Evolutionary conservation across 2,113 vertebrate genomes (phyloP), one percentile per base, ranked within the genome.

Genomic region (Gopherus flavomarginatus): DNA sequence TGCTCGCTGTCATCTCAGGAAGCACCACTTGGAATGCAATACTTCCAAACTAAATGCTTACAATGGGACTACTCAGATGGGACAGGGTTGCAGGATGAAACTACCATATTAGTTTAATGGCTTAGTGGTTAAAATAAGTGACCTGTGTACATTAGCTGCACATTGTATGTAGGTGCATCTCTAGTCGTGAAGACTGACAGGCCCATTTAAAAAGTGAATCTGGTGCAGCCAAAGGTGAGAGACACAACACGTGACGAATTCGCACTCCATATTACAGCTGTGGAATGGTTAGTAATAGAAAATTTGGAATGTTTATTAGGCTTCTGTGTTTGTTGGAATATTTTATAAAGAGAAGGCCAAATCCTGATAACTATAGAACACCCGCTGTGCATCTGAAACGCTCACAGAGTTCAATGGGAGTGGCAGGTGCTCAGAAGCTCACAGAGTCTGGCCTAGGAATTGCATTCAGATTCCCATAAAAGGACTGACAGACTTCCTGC

Each of bases 381-480:
- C 1, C 31, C 91, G 6, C 27, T 50, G 89, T 92, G 7, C 35
- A 72, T 8, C 21, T n/a, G 83, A 93, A 94, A 75, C 54, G 86
- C 65, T 75, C 21, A 44, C 38, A 31, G 38, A 6, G 35, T 83
- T 83, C 26, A 85, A 35, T 42, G 2, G 12, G 92, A 94, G 77
- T 83, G 82, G 44, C 81, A 92, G 85, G n/a, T 72, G 47, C 3
- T 90, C 16, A 80, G 90, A 57, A n/a, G 6, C 16, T 77, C 53
- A 80, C 29, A 19, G 89, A 53, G 81, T 69, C 89, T 54, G 3
- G 6, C 78, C 21, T 2, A 35, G 13, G 62, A 86, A 10, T 89
- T 83, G 54, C 52, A 88, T 92, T 95, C 53, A 81, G 38, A 83
- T 92, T 93, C 95, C 92, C 22, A 50, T 86, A 88, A 75, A 10